Base-by-base conservation (phyloP, 2,797 vertebrate species). In the Eospalax fontanierii region DNA sequence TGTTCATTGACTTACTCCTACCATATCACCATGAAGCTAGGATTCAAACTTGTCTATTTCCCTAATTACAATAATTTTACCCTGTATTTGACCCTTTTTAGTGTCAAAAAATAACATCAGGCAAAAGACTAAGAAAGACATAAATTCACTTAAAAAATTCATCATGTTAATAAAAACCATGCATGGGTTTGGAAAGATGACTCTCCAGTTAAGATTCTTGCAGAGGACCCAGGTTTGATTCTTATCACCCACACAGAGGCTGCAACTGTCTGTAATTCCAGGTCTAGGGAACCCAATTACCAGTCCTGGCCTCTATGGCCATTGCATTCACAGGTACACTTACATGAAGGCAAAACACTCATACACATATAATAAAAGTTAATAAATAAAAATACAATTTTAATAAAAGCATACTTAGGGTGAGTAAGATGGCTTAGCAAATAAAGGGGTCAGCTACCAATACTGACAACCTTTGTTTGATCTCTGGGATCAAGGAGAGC, bases 91-190 rank as follows among this genome's bases (percentile, higher is more conserved):
- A 14, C 22, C 79, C 10, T 38, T 92, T 75, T 92, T 91, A 83
- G 78, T 93, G 14, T 80, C 24, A 68, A 71, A 18, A 22, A 63
- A 80, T 79, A 87, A 66, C 2, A 90, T 54, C 38, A 89, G 35
- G 16, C 2, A 76, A 73, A 54, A 76, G 80, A 50, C 15, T 43
- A 10, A 26, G 16, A 43, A 90, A 89, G 30, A 12, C 26, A 57
- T 74, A 66, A 87, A 94, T 91, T 7, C 38, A 85, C 19, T 80
- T 93, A 38, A 92, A 87, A 65, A 12, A 16, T 30, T 68, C 26
- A 16, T 24, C 86, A 22, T 16, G 1, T 84, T 40, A 30, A 81
- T 78, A 63, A 90, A 81, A 66, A 21, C 21, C 35, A 35, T 54
- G 19, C 22, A 38, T 76, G 10, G 50, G 2, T 7, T 12, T 54